These are phyloP conservation scores for Protaetia brevitarsis DNA, from an alignment of 1,140 invertebrate species.

Conservation along the genomic window DNA sequence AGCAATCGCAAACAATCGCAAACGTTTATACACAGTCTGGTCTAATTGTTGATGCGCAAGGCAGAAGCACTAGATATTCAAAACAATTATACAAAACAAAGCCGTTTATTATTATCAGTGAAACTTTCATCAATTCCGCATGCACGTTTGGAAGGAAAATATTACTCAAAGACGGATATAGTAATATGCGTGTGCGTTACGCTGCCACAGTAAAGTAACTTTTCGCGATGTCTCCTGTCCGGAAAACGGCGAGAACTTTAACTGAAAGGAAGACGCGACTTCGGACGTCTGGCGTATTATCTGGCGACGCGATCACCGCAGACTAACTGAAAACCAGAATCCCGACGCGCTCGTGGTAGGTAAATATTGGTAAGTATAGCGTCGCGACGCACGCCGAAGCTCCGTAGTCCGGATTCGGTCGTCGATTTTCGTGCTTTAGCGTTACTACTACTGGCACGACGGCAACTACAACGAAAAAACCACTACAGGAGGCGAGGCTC, in stretches of 20 bases:
- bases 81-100: too few species aligned
- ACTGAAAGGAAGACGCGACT: not conserved
- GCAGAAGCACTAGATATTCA: too few species aligned
- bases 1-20: not conserved
- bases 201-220: not conserved
- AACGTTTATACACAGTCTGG: not conserved
- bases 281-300: slow-evolving; percentile 5
- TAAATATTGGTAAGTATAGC: slow-evolving; percentile 14
- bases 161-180: too few species aligned
- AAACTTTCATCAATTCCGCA: too few species aligned
- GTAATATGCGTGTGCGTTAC: not conserved
- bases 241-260: not conserved
- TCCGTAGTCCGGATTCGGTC: not conserved
- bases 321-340: slow-evolving; percentile 9
- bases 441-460: not conserved
- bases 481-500: too few species aligned
- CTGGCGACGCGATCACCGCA: slow-evolving; percentile 13
- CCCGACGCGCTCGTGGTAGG: not conserved
- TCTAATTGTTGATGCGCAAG: too few species aligned
- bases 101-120: too few species aligned
- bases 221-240: not conserved
- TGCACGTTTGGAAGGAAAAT: too few species aligned
- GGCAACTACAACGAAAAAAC: too few species aligned
- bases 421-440: slow-evolving; percentile 5
- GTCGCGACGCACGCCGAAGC: slow-evolving; percentile 10